These are phyloP conservation scores for Monochamus saltuarius DNA, from an alignment of 1,140 invertebrate genomes.

Conservation along the genomic window DNA sequence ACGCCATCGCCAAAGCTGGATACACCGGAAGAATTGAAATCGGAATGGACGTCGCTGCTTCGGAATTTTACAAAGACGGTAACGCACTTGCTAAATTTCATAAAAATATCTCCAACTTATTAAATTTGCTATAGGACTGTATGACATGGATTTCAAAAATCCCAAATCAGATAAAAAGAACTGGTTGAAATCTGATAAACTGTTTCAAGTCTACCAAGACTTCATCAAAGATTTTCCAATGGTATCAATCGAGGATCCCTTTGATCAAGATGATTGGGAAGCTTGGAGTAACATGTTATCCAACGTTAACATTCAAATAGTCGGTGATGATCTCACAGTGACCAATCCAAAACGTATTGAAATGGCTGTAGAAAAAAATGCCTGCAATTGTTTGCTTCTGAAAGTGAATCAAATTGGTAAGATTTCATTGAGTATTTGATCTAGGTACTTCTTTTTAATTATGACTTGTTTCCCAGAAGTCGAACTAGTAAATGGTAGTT, in stretches of 20 bases:
- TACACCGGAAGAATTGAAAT: constrained; percentile 95
- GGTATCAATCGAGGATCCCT: constrained; percentile 98
- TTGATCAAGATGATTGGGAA: constrained; percentile 97
- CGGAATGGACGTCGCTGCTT: constrained; percentile 99
- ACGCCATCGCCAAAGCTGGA: constrained; percentile 91
- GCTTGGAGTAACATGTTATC: constrained; percentile 85
- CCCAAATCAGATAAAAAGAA: constrained; percentile 80
- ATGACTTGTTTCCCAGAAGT: too few species aligned
- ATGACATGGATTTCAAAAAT: constrained; percentile 99
- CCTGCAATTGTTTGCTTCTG: constrained; percentile 94
- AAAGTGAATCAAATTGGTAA: constrained; percentile 98
- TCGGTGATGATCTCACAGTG: constrained; percentile 96
- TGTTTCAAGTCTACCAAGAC: constrained; percentile 85
- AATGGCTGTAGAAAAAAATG: constrained; percentile 93
- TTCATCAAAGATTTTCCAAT: constrained; percentile 96
- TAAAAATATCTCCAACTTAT: too few species aligned
- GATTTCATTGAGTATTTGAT: too few species aligned
- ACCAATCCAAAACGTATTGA: constrained; percentile 92
- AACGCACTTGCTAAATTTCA: too few species aligned
- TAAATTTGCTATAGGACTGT: constrained; percentile 55
- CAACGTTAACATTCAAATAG: constrained; percentile 84
- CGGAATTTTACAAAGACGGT: constrained; percentile 88
- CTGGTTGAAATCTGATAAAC: constrained; percentile 77
- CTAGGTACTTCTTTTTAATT: too few species aligned
- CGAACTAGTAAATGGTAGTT: too few species aligned